These are phyloP conservation scores for Digitonthophagus gazella DNA, from an alignment of 2,888 invertebrate genomes.

Conservation along the genomic window DNA sequence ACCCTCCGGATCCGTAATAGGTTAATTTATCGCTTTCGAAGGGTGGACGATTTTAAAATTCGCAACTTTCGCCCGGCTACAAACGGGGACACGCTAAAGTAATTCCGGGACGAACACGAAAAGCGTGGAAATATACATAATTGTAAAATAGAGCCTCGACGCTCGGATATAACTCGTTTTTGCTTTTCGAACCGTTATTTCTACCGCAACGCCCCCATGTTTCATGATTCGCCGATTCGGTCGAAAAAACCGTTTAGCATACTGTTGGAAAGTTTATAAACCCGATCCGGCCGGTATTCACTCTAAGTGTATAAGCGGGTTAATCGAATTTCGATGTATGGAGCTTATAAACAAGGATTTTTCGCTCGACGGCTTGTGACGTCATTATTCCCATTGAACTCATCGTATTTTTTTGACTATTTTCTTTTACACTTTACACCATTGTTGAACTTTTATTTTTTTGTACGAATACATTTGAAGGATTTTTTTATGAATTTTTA, in stretches of 20 bases:
- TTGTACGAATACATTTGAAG: too few relatives aligned
- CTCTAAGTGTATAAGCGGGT: background rate
- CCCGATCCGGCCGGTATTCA: background rate
- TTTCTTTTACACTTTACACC: too few relatives aligned
- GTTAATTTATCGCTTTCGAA: conserved; percentile 8
- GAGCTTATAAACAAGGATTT: background rate
- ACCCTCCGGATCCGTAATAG: conserved; percentile 17
- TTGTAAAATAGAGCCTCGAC: too few relatives aligned
- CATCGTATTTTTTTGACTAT: too few relatives aligned
- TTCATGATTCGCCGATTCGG: background rate
- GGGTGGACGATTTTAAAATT: background rate
- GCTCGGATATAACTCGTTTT: too few relatives aligned
- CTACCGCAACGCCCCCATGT: background rate
- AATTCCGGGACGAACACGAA: too few relatives aligned
- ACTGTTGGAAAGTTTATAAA: background rate
- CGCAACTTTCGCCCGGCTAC: background rate
- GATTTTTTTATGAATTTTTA: too few relatives aligned
- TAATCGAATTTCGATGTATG: background rate
- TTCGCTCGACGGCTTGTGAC: background rate
- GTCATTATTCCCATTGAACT: background rate
- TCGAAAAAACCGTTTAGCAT: background rate
- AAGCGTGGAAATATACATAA: too few relatives aligned
- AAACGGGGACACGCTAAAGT: too few relatives aligned
- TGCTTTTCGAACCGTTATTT: too few relatives aligned
- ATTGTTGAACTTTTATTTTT: too few relatives aligned